Evolutionary conservation across 92 coral and sea anemone species (phyloP).

Genomic region (Isaurus tuberculatus): DNA sequence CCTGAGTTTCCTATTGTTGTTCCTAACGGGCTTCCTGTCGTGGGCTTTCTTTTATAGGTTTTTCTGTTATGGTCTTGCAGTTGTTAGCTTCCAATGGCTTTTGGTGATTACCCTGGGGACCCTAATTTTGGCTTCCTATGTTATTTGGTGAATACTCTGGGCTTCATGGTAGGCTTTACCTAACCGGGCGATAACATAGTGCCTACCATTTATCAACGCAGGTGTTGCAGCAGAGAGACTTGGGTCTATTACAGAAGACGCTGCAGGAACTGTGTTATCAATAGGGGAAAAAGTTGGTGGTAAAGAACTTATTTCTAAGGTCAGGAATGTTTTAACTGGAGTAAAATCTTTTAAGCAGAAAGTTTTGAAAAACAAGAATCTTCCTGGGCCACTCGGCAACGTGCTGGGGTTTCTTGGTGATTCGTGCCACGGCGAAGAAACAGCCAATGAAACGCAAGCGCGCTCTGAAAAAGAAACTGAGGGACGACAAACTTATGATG

Average conservation of each 20-base stretch:
- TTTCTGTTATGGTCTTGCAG: no score
- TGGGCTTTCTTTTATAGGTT: no score
- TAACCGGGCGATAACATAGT: neutral
- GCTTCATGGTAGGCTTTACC: neutral
- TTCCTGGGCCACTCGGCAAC: conserved; percentile 9
- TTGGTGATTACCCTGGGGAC: no score
- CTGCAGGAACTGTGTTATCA: conserved; percentile 16
- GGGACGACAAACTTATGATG: neutral
- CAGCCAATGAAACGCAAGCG: neutral
- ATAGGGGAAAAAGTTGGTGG: conserved; percentile 25
- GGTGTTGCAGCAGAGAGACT: conserved; percentile 13
- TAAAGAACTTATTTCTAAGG: neutral
- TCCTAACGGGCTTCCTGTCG: no score
- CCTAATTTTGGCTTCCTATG: no score
- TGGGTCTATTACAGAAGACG: neutral
- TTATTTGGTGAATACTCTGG: no score
- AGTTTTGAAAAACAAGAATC: neutral
- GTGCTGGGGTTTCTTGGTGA: neutral
- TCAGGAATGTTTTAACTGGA: neutral
- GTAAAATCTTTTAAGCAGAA: neutral
- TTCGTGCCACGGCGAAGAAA: neutral
- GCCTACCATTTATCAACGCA: neutral
- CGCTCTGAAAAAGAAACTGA: neutral
- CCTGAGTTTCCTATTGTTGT: no score
- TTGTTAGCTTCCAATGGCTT: no score